phyloP scores from a whole-genome alignment of 1,140 invertebrate species.

The Drosophila subobscura region DNA sequence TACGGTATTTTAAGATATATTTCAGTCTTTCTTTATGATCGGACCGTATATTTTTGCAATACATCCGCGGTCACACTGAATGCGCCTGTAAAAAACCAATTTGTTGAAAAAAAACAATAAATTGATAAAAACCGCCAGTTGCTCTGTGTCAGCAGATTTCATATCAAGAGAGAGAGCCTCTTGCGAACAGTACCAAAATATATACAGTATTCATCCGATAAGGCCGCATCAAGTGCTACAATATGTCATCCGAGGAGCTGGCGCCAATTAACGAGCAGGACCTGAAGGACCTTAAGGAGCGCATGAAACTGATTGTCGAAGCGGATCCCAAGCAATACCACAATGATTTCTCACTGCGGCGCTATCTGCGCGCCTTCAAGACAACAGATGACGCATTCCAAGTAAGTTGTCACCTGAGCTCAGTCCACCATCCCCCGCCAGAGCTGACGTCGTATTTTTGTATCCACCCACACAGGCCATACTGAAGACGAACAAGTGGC shows the following conservation, averaged over 20 bases:
- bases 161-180: not conserved
- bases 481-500: conserved; percentile 91
- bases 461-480: conserved; percentile 85
- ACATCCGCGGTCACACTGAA: too few relatives aligned
- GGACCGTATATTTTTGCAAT: too few relatives aligned
- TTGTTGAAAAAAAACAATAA: conserved; percentile 34
- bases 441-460: not conserved
- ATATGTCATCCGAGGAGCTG: conserved; percentile 83
- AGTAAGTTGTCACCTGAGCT: conserved; percentile 82
- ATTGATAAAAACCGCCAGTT: not conserved
- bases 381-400: conserved; percentile 89
- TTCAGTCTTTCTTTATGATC: too few relatives aligned
- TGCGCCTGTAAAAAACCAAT: conserved; percentile 23
- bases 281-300: conserved; percentile 87
- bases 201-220: not conserved
- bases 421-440: conserved; percentile 3
- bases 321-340: conserved; percentile 89
- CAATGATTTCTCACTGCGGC: conserved; percentile 88
- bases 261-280: conserved; percentile 86
- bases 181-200: not conserved
- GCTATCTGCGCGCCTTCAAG: conserved; percentile 89
- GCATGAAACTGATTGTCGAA: conserved; percentile 88
- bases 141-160: conserved; percentile 26
- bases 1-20: too few relatives aligned
- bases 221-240: conserved; percentile 23